Base-by-base conservation (phyloP, 2,797 vertebrate genomes). In the Trichosurus vulpecula region DNA sequence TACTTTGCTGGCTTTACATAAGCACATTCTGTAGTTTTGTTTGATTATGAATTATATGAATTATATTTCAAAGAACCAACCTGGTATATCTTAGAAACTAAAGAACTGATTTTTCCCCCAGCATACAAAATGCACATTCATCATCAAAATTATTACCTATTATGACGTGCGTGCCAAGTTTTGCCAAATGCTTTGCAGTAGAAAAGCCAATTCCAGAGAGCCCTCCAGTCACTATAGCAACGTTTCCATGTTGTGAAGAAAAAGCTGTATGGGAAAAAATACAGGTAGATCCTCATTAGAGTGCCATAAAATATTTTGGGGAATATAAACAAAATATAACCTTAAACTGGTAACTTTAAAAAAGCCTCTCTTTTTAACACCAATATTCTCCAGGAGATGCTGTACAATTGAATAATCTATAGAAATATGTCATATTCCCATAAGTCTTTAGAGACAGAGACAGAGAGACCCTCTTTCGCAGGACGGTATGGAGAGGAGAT, bases 171-270 rank as follows among this genome's bases (percentile, higher is more conserved):
- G 99, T 99, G 98, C 99, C 99, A 90, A 99, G 99, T 95, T 97
- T 98, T 61, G 99, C 98, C 99, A 99, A 99, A 66, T 98, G 98
- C 98, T 98, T 99, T 35, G 98, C 99, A 8, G 99, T 99, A 97
- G 99, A 98, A 96, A 98, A 99, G 95, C 99, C 99, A 97, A 99
- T 99, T 97, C 99, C 99, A 98, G 99, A 99, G 96, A 99, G 97
- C 54, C 99, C 99, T 95, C 99, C 99, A 8, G 99, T 99, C 98
- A 99, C 99, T 96, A 99, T 98, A 98, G 99, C 99, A 98, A 99
- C 99, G 95, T 99, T 99, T 98, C 99, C 99, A 95, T 99, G 99
- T 97, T 99, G 99, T 95, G 96, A 98, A 96, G 99, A 98, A 91
- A 99, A 98, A 98, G 97, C 99, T 99, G 98, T 94, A 96, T 35